Percentiles rank a stretch among this genome's conserved stretches.
Conservation (phyloP, 2,797 vertebrate genomes). For the Columba guinea region DNA sequence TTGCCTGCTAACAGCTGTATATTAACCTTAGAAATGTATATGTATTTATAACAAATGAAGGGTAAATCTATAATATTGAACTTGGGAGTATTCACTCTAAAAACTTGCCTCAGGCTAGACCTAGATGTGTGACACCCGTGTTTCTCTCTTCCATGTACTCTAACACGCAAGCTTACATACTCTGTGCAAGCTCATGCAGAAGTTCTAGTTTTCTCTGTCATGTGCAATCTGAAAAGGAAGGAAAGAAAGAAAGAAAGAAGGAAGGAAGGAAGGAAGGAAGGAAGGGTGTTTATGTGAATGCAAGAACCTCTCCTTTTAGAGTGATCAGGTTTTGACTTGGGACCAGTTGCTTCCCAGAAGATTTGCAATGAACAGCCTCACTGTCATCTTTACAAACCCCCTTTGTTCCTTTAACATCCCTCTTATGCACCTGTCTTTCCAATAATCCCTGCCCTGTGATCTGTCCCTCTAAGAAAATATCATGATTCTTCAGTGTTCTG, state of each 20-base stretch:
- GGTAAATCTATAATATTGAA: background rate
- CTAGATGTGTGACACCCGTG: accelerated
- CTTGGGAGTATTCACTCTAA: background rate
- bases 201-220: background rate
- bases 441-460: background rate
- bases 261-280: too few species aligned
- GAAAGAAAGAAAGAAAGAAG: too few species aligned
- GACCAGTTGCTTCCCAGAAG: background rate
- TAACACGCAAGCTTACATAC: background rate
- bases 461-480: background rate
- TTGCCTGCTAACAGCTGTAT: background rate
- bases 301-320: background rate
- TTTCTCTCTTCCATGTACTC: background rate
- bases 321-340: background rate
- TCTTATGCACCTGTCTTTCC: background rate
- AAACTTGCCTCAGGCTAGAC: background rate
- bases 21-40: background rate
- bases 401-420: background rate
- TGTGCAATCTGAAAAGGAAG: background rate
- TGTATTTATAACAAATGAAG: background rate
- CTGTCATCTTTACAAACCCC: background rate
- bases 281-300: background rate
- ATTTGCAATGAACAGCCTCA: background rate
- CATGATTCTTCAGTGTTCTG: background rate
- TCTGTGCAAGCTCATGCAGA: background rate